Conservation (phyloP, 1,140 invertebrate species). For the Lethrus apterus region DNA sequence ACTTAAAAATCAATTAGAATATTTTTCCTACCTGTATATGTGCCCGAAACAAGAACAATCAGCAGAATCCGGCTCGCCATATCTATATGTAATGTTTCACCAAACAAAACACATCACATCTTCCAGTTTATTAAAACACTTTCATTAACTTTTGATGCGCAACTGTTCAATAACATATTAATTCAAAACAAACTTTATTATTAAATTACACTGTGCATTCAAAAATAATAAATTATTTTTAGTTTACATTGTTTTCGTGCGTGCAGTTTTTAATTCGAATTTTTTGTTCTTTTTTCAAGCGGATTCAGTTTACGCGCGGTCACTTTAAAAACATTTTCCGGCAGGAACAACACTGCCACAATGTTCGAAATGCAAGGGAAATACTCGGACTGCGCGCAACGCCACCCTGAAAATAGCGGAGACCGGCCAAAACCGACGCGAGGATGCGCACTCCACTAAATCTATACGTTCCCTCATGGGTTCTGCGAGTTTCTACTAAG, state of each 20-base stretch:
- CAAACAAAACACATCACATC: conserved; percentile 15
- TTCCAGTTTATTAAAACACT: neutral
- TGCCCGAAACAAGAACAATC: conserved; percentile 13
- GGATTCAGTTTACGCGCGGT: conserved; percentile 9
- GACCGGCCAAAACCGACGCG: conserved; percentile 13
- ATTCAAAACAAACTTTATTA: conserved; percentile 12
- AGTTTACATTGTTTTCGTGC: conserved; percentile 3
- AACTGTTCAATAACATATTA: conserved; percentile 5
- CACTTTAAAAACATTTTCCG: conserved; percentile 17
- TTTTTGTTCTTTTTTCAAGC: neutral
- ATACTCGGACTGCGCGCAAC: conserved; percentile 16
- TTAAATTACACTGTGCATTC: neutral
- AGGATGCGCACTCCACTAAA: conserved; percentile 16
- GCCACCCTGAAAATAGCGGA: conserved; percentile 18
- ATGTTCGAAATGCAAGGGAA: conserved; percentile 13
- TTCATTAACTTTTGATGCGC: neutral
- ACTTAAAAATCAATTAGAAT: conserved; percentile 4
- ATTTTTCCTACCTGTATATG: conserved; percentile 5
- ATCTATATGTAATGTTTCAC: conserved; percentile 10
- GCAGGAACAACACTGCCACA: conserved; percentile 8
- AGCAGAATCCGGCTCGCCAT: conserved; percentile 16
- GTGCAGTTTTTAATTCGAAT: neutral
- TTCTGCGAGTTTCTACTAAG: no score
- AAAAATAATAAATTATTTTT: conserved; percentile 1
- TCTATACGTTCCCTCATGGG: conserved; percentile 16